Evolutionary conservation across 2,113 vertebrate species (phyloP).

Genomic region (Dipodomys ordii): DNA sequence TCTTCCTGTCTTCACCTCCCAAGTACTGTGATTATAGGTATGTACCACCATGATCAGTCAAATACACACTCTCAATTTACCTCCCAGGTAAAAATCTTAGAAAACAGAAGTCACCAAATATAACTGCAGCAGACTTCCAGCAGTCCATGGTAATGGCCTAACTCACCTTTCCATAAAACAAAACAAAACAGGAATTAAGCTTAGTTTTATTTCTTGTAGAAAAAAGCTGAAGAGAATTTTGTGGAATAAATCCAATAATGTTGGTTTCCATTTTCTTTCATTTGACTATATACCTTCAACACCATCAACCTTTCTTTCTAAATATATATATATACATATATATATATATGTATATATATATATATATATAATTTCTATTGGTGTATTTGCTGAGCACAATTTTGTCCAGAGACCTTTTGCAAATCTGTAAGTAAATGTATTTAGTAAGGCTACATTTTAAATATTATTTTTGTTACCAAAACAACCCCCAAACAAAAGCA

Average conservation of each 20-base stretch:
- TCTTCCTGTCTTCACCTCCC: no score
- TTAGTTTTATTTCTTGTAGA: background rate
- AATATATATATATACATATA: no score
- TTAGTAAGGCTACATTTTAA: slow-evolving; percentile 51
- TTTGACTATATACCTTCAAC: slow-evolving; percentile 28
- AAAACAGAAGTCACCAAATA: slow-evolving; percentile 1
- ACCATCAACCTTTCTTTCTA: background rate
- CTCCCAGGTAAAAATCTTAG: background rate
- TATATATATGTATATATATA: no score
- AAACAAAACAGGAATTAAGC: background rate
- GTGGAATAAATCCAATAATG: background rate
- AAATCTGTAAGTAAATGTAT: slow-evolving; percentile 51
- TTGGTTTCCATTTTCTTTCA: slow-evolving; percentile 25
- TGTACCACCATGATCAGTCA: background rate
- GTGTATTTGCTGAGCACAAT: background rate
- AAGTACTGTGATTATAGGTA: no score
- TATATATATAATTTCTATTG: background rate
- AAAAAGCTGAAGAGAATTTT: slow-evolving; percentile 38
- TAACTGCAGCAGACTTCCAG: background rate
- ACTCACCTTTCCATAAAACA: slow-evolving; percentile 29
- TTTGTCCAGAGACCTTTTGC: background rate
- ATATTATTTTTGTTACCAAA: background rate
- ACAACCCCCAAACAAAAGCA: background rate
- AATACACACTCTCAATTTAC: slow-evolving; percentile 22
- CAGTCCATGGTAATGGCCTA: background rate